Evolutionary conservation across 2,888 invertebrate species (phyloP).

Genomic region (Eilema caniola): DNA sequence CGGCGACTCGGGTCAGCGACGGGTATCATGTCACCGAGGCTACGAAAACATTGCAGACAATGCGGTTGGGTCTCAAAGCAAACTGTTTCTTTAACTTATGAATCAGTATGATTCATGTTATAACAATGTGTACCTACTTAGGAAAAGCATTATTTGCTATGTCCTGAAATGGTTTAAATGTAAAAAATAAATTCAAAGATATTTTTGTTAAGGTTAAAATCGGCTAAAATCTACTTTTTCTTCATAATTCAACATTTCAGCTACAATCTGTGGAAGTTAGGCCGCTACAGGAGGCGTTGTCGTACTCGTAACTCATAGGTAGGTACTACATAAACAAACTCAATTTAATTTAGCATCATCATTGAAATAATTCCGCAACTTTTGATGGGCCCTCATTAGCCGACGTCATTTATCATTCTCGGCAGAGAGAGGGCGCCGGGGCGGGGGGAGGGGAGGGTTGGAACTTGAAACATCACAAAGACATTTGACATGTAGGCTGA

Average conservation of each 20-base stretch:
- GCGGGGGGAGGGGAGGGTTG: neutral
- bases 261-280: neutral
- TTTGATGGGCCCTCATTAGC: conserved; percentile 64
- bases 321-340: conserved; percentile 25
- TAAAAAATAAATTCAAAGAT: no score
- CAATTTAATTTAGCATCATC: conserved; percentile 45
- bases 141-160: no score
- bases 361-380: conserved; percentile 66
- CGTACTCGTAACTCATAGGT: neutral
- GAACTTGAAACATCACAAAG: conserved; percentile 54
- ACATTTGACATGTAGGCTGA: conserved; percentile 58
- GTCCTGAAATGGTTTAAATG: no score
- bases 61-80: no score
- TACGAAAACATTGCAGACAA: no score
- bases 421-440: conserved; percentile 6
- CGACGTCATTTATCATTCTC: conserved; percentile 59
- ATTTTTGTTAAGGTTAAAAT: no score
- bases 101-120: no score
- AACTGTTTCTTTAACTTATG: no score
- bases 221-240: no score
- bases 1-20: no score
- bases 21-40: no score
- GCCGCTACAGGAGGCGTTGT: neutral
- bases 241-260: neutral
- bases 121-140: no score